Evolutionary conservation across 2,797 vertebrate genomes (phyloP).

Genomic region (Acipenser ruthenus): DNA sequence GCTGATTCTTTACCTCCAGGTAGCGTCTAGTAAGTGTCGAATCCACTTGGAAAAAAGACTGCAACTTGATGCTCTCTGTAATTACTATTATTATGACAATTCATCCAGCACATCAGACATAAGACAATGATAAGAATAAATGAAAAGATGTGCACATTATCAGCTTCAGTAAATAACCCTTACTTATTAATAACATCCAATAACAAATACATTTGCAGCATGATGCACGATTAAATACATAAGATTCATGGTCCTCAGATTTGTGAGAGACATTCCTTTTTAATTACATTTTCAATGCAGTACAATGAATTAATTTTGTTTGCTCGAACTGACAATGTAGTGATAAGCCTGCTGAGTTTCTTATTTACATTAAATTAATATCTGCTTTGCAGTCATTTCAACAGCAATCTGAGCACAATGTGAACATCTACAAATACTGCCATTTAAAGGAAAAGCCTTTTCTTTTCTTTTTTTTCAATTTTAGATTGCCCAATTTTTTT

Average conservation of each 20-base stretch:
- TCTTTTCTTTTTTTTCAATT: too few relatives aligned
- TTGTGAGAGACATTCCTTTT: not conserved
- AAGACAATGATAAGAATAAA: slow-evolving; percentile 1
- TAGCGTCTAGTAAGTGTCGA: not conserved
- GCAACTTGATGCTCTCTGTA: not conserved
- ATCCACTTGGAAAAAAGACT: not conserved
- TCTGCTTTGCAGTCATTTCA: slow-evolving; percentile 8
- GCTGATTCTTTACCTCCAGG: not conserved
- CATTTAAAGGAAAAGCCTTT: too few relatives aligned
- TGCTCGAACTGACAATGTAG: slow-evolving; percentile 16
- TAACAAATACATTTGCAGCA: not conserved
- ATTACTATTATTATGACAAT: not conserved
- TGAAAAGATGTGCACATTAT: not conserved
- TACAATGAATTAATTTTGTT: slow-evolving; percentile 15
- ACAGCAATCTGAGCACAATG: slow-evolving; percentile 10
- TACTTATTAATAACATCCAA: slow-evolving; percentile 6
- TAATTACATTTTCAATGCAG: slow-evolving; percentile 6
- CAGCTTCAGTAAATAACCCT: not conserved
- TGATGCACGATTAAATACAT: slow-evolving; percentile 1
- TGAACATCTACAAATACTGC: slow-evolving; percentile 10
- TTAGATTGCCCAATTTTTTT: too few relatives aligned
- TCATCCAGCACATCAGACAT: not conserved
- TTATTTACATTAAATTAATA: slow-evolving; percentile 34
- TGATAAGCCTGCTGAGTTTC: slow-evolving; percentile 23
- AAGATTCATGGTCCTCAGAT: not conserved